A percentile compares a stretch with the other conserved stretches of the same genome.
These are phyloP conservation scores for Toxotes chatareus DNA, from an alignment of 2,113 vertebrate genomes.

Conservation along the genomic window DNA sequence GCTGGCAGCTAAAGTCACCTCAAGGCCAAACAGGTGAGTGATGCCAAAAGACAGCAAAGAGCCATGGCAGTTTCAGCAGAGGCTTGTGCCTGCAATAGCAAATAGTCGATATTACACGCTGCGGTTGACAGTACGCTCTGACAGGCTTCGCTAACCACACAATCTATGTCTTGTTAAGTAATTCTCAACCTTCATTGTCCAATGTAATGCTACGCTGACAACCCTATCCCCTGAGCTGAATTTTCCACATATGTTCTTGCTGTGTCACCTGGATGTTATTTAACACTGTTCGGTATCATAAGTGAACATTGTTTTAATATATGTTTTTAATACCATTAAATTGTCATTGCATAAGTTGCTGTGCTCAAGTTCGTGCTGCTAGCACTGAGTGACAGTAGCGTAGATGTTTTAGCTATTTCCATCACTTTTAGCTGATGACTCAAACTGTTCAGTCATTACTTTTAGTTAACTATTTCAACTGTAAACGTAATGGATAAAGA, in stretches of 20 bases:
- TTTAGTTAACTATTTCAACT: neutral
- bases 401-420: neutral
- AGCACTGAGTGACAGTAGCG: neutral
- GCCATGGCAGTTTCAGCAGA: conserved; percentile 37
- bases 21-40: conserved; percentile 55
- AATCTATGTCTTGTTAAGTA: conserved; percentile 31
- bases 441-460: neutral
- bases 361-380: neutral
- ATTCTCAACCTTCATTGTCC: conserved; percentile 36
- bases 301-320: neutral
- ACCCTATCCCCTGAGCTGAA: conserved; percentile 18
- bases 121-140: conserved; percentile 40
- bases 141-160: conserved; percentile 39
- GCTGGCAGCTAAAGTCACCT: conserved; percentile 77
- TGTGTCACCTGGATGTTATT: conserved; percentile 1
- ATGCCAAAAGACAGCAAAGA: conserved; percentile 62
- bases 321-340: no score
- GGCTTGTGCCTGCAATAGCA: conserved; percentile 31
- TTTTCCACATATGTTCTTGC: neutral
- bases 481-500: no score
- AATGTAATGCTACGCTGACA: neutral
- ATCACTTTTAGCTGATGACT: no score
- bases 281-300: neutral
- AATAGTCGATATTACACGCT: conserved; percentile 56
- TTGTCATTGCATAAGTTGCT: neutral